Evolutionary conservation across 1,140 invertebrate species (phyloP).

Genomic region (Arion vulgaris): DNA sequence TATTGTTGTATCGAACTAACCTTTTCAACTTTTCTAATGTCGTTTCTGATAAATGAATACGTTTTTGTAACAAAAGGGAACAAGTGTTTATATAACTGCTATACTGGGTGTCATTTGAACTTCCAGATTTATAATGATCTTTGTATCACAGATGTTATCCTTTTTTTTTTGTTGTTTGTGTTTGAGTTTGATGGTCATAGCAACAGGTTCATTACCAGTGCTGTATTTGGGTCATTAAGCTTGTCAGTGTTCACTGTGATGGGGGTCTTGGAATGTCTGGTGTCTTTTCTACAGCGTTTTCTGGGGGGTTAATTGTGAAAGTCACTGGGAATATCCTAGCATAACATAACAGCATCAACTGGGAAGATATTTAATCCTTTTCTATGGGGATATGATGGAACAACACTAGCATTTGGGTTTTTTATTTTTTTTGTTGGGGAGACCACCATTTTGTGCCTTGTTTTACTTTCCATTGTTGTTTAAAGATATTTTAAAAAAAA

Average conservation of each 20-base stretch:
- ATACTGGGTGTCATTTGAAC: constrained; percentile 19
- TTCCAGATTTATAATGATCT: constrained; percentile 20
- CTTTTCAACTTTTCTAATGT: constrained; percentile 47
- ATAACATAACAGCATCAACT: too few relatives aligned
- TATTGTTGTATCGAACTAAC: constrained; percentile 55
- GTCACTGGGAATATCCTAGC: too few relatives aligned
- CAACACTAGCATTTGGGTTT: constrained; percentile 45
- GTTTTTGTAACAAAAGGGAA: background rate
- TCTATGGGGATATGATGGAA: constrained; percentile 51
- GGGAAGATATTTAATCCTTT: constrained; percentile 46
- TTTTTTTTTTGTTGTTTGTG: background rate
- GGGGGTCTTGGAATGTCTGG: constrained; percentile 47
- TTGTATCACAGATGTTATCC: background rate
- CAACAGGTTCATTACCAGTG: background rate
- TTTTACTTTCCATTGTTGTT: constrained; percentile 29
- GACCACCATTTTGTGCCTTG: constrained; percentile 38
- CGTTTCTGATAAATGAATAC: constrained; percentile 41
- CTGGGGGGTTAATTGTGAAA: constrained; percentile 46
- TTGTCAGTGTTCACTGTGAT: background rate
- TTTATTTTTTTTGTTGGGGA: constrained; percentile 46
- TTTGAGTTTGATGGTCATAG: background rate
- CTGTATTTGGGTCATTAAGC: background rate
- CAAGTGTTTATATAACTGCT: constrained; percentile 13
- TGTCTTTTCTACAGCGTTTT: constrained; percentile 47
- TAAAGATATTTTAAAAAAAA: background rate